Evolutionary conservation across 2,888 invertebrate species (phyloP).

Genomic region (Unio pictorum): DNA sequence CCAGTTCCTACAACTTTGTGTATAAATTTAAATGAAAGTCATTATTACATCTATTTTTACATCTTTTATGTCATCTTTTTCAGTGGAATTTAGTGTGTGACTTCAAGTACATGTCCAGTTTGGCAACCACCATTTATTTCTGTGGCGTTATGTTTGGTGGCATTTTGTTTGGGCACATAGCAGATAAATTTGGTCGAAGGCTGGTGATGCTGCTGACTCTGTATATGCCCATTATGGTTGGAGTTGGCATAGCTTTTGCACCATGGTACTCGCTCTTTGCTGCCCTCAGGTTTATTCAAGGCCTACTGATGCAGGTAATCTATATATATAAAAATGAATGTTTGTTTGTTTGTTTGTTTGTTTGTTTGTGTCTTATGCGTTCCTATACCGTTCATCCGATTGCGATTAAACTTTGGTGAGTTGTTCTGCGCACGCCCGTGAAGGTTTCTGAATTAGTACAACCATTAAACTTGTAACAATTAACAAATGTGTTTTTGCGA

Average conservation of each 20-base stretch:
- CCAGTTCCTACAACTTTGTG: too few species aligned
- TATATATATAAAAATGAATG: too few species aligned
- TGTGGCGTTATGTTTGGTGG: slow-evolving; percentile 65
- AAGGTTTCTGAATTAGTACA: too few species aligned
- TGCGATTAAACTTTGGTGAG: too few species aligned
- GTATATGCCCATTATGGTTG: slow-evolving; percentile 48
- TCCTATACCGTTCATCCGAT: too few species aligned
- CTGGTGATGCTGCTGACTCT: slow-evolving; percentile 55
- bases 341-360: too few species aligned
- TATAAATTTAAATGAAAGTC: too few species aligned
- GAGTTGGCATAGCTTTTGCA: slow-evolving; percentile 51
- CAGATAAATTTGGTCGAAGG: slow-evolving; percentile 61
- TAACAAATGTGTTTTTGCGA: too few species aligned
- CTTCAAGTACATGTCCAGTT: slow-evolving; percentile 37
- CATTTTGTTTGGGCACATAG: slow-evolving; percentile 59
- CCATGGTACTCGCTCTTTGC: slow-evolving; percentile 51
- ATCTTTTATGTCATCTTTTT: slow-evolving; percentile 14
- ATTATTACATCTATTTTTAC: not conserved
- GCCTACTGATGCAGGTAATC: slow-evolving; percentile 60
- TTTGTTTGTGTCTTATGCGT: too few species aligned
- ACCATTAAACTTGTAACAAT: too few species aligned
- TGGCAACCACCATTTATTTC: slow-evolving; percentile 66
- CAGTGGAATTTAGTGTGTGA: slow-evolving; percentile 64
- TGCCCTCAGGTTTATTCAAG: slow-evolving; percentile 55
- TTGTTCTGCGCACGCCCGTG: too few species aligned